Conservation (phyloP, 2,888 invertebrate genomes). For the Stenodema calcarata region DNA sequence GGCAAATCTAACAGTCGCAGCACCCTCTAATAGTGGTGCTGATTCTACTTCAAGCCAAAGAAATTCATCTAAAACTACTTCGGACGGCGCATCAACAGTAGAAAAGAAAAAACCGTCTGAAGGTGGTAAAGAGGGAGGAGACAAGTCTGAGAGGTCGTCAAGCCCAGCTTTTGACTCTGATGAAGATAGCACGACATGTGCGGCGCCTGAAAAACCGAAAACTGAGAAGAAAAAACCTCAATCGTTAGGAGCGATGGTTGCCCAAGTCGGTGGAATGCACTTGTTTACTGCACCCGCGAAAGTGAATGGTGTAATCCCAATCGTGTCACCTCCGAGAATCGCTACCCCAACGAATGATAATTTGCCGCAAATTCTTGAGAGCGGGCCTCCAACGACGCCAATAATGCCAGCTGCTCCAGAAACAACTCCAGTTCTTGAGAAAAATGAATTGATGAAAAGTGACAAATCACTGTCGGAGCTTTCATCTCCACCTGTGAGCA, state of each 20-base stretch:
- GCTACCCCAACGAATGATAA: slow-evolving; percentile 58
- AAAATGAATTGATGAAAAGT: slow-evolving; percentile 52
- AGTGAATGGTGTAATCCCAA: slow-evolving; percentile 60
- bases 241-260: slow-evolving; percentile 73
- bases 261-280: slow-evolving; percentile 70
- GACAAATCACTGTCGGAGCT: slow-evolving; percentile 55
- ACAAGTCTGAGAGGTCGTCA: slow-evolving; percentile 84
- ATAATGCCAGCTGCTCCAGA: slow-evolving; percentile 59
- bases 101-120: slow-evolving; percentile 61
- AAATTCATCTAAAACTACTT: slow-evolving; percentile 60
- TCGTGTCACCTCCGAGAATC: slow-evolving; percentile 60
- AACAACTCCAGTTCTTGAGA: slow-evolving; percentile 61
- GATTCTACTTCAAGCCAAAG: slow-evolving; percentile 61
- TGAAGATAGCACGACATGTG: slow-evolving; percentile 69
- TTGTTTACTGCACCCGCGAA: slow-evolving; percentile 59
- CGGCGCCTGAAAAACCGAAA: slow-evolving; percentile 53
- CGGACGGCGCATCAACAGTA: slow-evolving; percentile 59
- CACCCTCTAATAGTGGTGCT: slow-evolving; percentile 52
- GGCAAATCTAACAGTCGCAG: slow-evolving; percentile 56
- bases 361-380: slow-evolving; percentile 49
- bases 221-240: slow-evolving; percentile 67
- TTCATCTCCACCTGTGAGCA: slow-evolving; percentile 56
- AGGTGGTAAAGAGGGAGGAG: slow-evolving; percentile 64
- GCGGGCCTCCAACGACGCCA: slow-evolving; percentile 55
- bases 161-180: slow-evolving; percentile 95